These are phyloP conservation scores for Cephalopholis sonnerati DNA, from an alignment of 2,113 vertebrate genomes.

Conservation along the genomic window DNA sequence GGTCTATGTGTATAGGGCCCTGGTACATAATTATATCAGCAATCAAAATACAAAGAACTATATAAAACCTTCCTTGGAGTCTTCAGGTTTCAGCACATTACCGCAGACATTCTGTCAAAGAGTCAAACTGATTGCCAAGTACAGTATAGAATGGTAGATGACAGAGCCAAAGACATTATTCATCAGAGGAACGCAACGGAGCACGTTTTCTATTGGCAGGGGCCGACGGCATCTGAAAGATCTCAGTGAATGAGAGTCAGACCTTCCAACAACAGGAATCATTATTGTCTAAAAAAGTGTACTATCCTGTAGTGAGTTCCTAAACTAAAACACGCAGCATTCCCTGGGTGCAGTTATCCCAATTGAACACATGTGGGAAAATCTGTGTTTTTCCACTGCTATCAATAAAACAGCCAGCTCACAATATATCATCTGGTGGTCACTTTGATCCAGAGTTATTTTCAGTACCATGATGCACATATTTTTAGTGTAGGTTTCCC, in stretches of 20 bases:
- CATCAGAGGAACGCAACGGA: conserved; percentile 3
- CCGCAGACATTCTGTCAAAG: neutral
- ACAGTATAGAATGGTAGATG: conserved; percentile 21
- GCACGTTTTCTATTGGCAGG: neutral
- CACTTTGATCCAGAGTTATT: conserved; percentile 39
- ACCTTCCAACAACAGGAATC: conserved; percentile 26
- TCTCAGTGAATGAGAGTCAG: neutral
- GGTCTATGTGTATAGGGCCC: neutral
- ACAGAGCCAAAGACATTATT: conserved; percentile 23
- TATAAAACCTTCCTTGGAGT: conserved; percentile 1
- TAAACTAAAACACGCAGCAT: conserved; percentile 20
- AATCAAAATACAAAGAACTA: conserved; percentile 35
- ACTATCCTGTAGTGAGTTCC: conserved; percentile 3
- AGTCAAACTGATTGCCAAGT: conserved; percentile 22
- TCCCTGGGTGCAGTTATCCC: conserved; percentile 26
- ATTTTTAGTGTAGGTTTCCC: conserved; percentile 28
- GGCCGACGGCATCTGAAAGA: neutral
- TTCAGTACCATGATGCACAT: conserved; percentile 20
- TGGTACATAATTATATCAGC: neutral
- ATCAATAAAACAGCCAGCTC: conserved; percentile 49
- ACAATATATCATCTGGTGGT: conserved; percentile 36
- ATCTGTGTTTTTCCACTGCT: conserved; percentile 24
- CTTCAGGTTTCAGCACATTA: conserved; percentile 20
- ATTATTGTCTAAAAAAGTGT: neutral
- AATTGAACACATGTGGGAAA: conserved; percentile 51